These are phyloP conservation scores for Caenorhabditis doughertyi DNA, from an alignment of 2,888 invertebrate genomes.

Conservation along the genomic window DNA sequence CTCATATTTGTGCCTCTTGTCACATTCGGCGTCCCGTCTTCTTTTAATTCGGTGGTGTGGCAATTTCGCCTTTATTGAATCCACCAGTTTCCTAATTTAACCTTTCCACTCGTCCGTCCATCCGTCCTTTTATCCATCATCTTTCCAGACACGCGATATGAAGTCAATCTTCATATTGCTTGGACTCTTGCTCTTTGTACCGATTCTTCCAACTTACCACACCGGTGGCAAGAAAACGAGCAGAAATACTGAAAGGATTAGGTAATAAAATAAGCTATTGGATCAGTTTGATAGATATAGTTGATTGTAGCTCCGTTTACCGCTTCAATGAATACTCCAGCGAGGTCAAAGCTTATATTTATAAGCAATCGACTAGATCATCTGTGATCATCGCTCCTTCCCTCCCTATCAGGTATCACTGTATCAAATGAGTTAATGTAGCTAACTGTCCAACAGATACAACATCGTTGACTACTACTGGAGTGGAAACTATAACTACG, in stretches of 20 bases:
- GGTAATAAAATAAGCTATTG: no score
- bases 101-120: constrained; percentile 1
- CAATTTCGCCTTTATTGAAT: constrained; percentile 28
- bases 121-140: constrained; percentile 11
- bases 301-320: constrained; percentile 10
- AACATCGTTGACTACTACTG: constrained; percentile 41
- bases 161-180: constrained; percentile 2
- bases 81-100: constrained; percentile 36
- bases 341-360: not conserved
- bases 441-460: constrained; percentile 3
- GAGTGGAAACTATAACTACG: constrained; percentile 33
- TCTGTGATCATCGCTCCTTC: constrained; percentile 21
- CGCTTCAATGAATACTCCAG: constrained; percentile 6
- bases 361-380: not conserved
- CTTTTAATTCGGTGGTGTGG: not conserved
- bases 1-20: constrained; percentile 31
- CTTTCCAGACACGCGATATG: constrained; percentile 20
- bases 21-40: not conserved
- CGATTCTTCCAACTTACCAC: no score
- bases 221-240: not conserved
- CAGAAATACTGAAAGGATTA: no score
- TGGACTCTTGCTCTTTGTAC: not conserved
- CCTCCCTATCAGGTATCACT: constrained; percentile 28
- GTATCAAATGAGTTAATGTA: not conserved
- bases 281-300: no score